Base-by-base conservation (phyloP, 2,888 invertebrate species). In the Subacronicta megacephala region DNA sequence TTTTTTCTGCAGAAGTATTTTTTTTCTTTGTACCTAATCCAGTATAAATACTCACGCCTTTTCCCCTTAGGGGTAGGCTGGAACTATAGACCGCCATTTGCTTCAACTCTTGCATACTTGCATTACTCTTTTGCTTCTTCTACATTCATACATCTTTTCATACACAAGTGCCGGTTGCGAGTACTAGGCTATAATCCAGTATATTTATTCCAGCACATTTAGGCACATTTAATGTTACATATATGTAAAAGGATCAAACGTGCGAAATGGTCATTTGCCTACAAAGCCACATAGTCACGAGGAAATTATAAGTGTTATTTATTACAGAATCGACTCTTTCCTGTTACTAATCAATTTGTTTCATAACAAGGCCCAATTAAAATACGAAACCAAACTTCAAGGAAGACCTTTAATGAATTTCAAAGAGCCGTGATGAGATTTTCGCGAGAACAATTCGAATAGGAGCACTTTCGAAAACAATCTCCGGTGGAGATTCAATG, bases 401-500 rank as follows among this genome's bases (percentile, higher is more conserved):
- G 18, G 50, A 51, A 65, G 43, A 35, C 50, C 46, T 29, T 35
- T 63, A 66, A 70, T 64, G 56, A 63, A 72, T 62, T 67, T 62
- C 55, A 62, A 72, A 70, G 59, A 67, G 64, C 62, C 70, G 75
- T 61, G 71, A 66, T 69, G 50, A 53, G 51, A 77, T 76, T 76
- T 75, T 62, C 60, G 63, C 55, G 64, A 70, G 49, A 76, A 68
- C 66, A 68, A 72, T 73, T 51, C 47, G 31, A 70, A 70, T 35
- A 38, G 52, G 47, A 62, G 29, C 62, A 57, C 70, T 78, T 82
- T 64, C 65, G 62, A 79, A 77, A 83, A 80, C 82, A 81, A 83
- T 83, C 73, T 77, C 62, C 62, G 56, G 62, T 61, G 62, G 71
- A 69, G 67, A 77, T 75, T 72, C 64, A 65, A 52, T 58, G 55